These are phyloP conservation scores for Enteromius argenteus DNA, from an alignment of 2,797 vertebrate species.

Conservation along the genomic window DNA sequence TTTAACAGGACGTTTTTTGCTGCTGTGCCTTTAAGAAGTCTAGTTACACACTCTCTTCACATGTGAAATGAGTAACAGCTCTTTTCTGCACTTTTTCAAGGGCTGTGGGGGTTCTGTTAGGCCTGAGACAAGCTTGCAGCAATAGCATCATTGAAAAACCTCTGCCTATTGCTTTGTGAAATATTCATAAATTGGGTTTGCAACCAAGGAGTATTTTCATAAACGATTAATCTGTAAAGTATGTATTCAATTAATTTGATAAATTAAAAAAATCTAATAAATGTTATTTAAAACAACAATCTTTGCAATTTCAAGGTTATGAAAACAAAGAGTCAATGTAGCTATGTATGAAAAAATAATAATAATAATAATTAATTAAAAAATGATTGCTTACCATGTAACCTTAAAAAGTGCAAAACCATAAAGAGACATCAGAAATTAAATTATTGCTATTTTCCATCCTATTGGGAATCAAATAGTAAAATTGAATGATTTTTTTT, in stretches of 20 bases:
- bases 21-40: neutral
- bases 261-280: neutral
- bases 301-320: neutral
- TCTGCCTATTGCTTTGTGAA: neutral
- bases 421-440: too few relatives aligned
- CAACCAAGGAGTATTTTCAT: neutral
- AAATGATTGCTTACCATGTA: neutral
- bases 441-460: too few relatives aligned
- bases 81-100: conserved; percentile 1
- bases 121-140: neutral
- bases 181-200: neutral
- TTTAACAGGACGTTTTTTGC: neutral
- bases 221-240: neutral
- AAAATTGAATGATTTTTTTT: too few relatives aligned
- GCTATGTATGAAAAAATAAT: neutral
- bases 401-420: too few relatives aligned
- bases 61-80: neutral
- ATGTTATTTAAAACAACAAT: neutral
- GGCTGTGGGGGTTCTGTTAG: neutral
- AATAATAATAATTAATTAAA: neutral
- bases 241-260: neutral
- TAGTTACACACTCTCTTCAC: neutral
- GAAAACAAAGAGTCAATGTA: neutral
- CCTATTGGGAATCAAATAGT: too few relatives aligned
- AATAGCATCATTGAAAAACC: neutral